Evolutionary conservation across 2,797 vertebrate species (phyloP).

Genomic region (Xenentodon cancila): DNA sequence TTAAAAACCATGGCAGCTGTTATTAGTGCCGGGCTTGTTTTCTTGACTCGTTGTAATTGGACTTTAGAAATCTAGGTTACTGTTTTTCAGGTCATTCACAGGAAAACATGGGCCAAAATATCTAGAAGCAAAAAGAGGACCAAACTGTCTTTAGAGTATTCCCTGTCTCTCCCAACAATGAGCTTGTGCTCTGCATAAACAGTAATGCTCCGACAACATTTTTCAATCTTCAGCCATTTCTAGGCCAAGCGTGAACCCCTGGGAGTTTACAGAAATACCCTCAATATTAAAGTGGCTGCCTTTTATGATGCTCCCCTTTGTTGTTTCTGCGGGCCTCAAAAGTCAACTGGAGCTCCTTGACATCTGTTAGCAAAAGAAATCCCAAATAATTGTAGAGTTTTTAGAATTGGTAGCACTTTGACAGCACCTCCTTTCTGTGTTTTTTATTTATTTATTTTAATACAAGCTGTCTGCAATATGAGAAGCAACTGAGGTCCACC

Average conservation of each 20-base stretch:
- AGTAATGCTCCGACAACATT: conserved; percentile 75
- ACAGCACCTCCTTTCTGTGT: too few species aligned
- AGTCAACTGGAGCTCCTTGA: conserved; percentile 72
- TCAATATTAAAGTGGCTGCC: conserved; percentile 69
- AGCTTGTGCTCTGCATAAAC: conserved; percentile 81
- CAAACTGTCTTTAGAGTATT: conserved; percentile 65
- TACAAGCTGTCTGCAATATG: too few species aligned
- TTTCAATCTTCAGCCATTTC: conserved; percentile 85
- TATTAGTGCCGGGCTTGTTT: conserved; percentile 42
- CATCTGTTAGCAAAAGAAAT: conserved; percentile 63
- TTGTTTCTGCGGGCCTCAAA: conserved; percentile 73
- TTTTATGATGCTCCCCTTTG: conserved; percentile 69
- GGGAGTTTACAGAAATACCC: conserved; percentile 83
- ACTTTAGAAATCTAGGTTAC: conserved; percentile 65
- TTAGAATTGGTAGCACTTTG: conserved; percentile 43
- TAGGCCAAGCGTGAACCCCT: conserved; percentile 74
- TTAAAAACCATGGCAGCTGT: conserved; percentile 41
- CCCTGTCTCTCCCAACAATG: conserved; percentile 66
- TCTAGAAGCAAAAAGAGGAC: conserved; percentile 60
- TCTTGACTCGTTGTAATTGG: conserved; percentile 58
- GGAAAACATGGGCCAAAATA: conserved; percentile 61
- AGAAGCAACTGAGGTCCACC: too few species aligned
- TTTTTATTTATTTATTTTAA: too few species aligned
- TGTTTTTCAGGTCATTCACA: conserved; percentile 67
- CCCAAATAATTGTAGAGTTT: conserved; percentile 49